Evolutionary conservation across 2,113 vertebrate species (phyloP).

Genomic region (Anolis carolinensis): DNA sequence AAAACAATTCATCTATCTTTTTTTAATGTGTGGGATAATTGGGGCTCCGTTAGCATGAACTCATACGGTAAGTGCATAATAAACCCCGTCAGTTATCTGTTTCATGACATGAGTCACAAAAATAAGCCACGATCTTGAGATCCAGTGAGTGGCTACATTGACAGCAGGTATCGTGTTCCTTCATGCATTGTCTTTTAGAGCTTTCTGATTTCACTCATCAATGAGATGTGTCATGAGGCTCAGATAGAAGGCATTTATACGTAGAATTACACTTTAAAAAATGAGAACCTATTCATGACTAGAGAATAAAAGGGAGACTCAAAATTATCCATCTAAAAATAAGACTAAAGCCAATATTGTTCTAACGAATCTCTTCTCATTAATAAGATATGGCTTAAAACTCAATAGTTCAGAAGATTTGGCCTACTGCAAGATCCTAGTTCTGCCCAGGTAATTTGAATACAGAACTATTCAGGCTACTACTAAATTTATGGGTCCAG

Average conservation of each 20-base stretch:
- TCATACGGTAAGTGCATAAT: background rate
- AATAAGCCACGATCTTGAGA: background rate
- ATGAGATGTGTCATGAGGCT: background rate
- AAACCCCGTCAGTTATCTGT: background rate
- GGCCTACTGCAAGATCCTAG: background rate
- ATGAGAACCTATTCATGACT: background rate
- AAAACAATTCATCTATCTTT: background rate
- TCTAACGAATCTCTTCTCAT: background rate
- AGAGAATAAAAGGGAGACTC: background rate
- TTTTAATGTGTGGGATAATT: background rate
- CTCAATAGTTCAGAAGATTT: background rate
- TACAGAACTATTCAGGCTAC: background rate
- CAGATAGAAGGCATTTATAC: background rate
- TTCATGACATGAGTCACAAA: background rate
- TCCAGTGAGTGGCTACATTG: background rate
- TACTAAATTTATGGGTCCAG: background rate
- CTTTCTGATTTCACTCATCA: background rate
- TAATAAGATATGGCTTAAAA: background rate
- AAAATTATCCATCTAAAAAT: background rate
- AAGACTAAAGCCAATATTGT: background rate
- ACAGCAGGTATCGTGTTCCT: background rate
- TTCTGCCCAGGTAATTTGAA: background rate
- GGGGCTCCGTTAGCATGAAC: background rate
- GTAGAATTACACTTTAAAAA: background rate
- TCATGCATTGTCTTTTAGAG: background rate